Base-by-base conservation (phyloP, 2,797 vertebrate species). In the Clamator glandarius region DNA sequence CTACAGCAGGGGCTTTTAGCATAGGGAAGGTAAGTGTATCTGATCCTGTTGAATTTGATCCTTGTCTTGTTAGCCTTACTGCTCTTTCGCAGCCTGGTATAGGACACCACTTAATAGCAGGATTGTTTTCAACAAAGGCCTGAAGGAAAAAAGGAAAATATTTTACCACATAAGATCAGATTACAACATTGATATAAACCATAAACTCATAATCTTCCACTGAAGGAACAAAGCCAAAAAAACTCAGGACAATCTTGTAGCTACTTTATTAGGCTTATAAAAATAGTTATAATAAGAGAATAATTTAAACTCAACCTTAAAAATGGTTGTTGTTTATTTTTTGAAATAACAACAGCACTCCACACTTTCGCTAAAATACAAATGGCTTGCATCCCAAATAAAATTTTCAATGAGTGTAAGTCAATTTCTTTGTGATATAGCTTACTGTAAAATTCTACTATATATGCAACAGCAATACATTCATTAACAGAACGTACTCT, bases 91-190 rank as follows among this genome's bases (percentile, higher is more conserved):
- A 99, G 57, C 98, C 99, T 2, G 99, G 98, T 92, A 98, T 98
- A 44, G 99, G 99, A 96, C 99, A 99, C 99, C 99, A 99, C 95
- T 99, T 99, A 97, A 99, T 99, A 78, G 98, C 99, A 93, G 99
- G 98, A 97, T 99, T 99, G 98, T 99, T 99, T 98, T 99, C 99
- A 96, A 99, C 99, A 98, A 99, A 99, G 16, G 99, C 99, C 99
- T 99, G 95, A 74, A 58, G 33, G 82, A 8, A 87, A 82, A 90
- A 61, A 10, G 8, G 25, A 55, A 94, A 95, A 89, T 39, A 67
- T 83, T 68, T 94, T 88, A 94, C 25, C 25, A 84, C n/a, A 6
- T 52, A 83, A 69, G 15, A 83, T 52, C 46, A 73, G 39, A 94
- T 41, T 82, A 93, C 61, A 93, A 87, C 80, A 87, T 1, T 69